A percentile compares a stretch with the other conserved stretches of the same genome.
Evolutionary conservation across 2,888 invertebrate genomes (phyloP).

Genomic region (Erebia palarica): DNA sequence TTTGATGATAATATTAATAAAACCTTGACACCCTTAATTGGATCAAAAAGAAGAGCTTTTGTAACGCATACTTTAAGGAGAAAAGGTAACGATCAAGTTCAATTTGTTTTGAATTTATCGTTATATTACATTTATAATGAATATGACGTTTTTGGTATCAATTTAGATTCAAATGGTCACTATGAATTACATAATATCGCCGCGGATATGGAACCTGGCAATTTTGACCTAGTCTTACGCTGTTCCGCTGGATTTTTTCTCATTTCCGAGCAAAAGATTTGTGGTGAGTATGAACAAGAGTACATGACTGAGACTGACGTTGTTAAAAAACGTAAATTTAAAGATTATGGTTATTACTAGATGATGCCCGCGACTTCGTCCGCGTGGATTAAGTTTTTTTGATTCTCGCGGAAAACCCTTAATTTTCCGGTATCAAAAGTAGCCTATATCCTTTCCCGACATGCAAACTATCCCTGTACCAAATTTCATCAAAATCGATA

Average conservation of each 20-base stretch:
- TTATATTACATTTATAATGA: neutral
- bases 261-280: constrained; percentile 50
- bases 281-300: constrained; percentile 47
- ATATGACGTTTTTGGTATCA: neutral
- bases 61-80: constrained; percentile 45
- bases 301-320: no score
- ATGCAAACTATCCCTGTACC: no score
- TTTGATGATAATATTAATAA: constrained; percentile 45
- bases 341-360: no score
- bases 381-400: no score
- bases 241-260: constrained; percentile 58
- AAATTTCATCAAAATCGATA: no score
- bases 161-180: constrained; percentile 41
- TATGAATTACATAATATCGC: constrained; percentile 44
- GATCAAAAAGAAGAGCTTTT: constrained; percentile 25
- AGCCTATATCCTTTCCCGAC: no score
- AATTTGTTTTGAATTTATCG: neutral
- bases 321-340: no score
- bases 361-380: no score
- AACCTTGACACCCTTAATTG: constrained; percentile 39
- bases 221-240: constrained; percentile 48
- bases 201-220: constrained; percentile 41
- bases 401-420: no score
- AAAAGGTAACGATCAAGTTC: constrained; percentile 40
- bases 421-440: no score